phyloP scores from a whole-genome alignment of 2,888 invertebrate species.

The Drosophila gaucha region DNA sequence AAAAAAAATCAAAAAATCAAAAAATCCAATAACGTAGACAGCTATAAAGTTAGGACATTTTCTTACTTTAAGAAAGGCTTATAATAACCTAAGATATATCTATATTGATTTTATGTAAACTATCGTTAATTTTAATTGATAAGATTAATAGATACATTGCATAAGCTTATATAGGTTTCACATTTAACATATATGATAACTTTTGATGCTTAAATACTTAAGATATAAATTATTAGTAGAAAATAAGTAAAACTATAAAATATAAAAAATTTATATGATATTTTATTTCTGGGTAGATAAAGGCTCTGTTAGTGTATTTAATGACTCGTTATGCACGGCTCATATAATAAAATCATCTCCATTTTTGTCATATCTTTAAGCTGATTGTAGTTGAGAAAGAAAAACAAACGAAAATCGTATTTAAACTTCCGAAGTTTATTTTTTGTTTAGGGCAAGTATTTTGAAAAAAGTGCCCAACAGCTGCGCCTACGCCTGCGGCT shows the following conservation, averaged over 20 bases:
- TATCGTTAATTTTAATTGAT: too few species aligned
- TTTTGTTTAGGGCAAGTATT: constrained; percentile 2
- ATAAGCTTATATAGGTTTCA: too few species aligned
- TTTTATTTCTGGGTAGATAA: background rate
- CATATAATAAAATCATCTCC: too few species aligned
- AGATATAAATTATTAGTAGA: background rate
- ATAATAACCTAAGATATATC: too few species aligned
- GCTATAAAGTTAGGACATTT: too few species aligned
- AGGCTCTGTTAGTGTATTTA: constrained; percentile 3
- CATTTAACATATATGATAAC: too few species aligned
- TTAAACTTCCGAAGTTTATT: constrained; percentile 35
- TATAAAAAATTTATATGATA: background rate
- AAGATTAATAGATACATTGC: too few species aligned
- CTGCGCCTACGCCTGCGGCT: constrained; percentile 48
- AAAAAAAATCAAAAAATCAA: too few species aligned
- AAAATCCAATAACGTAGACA: too few species aligned
- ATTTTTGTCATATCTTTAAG: background rate
- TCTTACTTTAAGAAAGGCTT: too few species aligned
- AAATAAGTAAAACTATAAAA: background rate
- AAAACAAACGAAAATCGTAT: constrained; percentile 1
- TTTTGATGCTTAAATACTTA: too few species aligned
- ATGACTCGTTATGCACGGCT: background rate
- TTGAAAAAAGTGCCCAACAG: constrained; percentile 36
- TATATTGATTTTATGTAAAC: too few species aligned
- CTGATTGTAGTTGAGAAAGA: constrained; percentile 5